phyloP scores from a whole-genome alignment of 1,140 invertebrate genomes.

The Diorhabda elongata region DNA sequence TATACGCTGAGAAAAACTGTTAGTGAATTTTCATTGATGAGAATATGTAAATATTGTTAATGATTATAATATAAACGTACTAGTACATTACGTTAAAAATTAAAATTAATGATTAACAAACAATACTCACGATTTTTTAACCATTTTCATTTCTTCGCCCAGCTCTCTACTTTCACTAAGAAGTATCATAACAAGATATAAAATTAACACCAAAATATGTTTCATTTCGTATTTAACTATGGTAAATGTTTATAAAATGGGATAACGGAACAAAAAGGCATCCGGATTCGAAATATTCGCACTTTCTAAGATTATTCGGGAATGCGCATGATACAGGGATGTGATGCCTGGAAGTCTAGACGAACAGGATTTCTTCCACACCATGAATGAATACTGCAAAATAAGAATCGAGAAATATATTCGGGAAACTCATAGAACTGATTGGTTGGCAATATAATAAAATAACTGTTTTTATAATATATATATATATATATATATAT shows the following conservation, averaged over 20 bases:
- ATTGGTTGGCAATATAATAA: too few species aligned
- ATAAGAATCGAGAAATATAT: not conserved
- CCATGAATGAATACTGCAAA: not conserved
- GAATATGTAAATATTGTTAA: not conserved
- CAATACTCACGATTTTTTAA: slow-evolving; percentile 2
- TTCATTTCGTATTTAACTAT: not conserved
- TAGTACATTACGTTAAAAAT: not conserved
- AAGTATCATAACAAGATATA: not conserved
- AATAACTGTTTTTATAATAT: too few species aligned
- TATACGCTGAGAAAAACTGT: too few species aligned
- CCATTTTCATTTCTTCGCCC: not conserved
- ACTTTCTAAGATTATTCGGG: not conserved
- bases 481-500: too few species aligned
- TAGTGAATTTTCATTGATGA: too few species aligned
- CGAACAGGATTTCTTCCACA: not conserved
- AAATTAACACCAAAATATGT: not conserved
- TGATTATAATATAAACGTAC: not conserved
- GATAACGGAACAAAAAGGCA: slow-evolving; percentile 5
- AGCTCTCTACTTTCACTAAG: not conserved
- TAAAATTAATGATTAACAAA: too few species aligned
- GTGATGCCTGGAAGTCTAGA: slow-evolving; percentile 8
- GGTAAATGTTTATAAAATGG: not conserved
- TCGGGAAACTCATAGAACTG: not conserved
- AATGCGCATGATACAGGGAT: not conserved
- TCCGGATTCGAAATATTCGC: not conserved